These are phyloP conservation scores for Paragorgia papillata DNA, from an alignment of 92 coral and sea anemone genomes.

Conservation along the genomic window DNA sequence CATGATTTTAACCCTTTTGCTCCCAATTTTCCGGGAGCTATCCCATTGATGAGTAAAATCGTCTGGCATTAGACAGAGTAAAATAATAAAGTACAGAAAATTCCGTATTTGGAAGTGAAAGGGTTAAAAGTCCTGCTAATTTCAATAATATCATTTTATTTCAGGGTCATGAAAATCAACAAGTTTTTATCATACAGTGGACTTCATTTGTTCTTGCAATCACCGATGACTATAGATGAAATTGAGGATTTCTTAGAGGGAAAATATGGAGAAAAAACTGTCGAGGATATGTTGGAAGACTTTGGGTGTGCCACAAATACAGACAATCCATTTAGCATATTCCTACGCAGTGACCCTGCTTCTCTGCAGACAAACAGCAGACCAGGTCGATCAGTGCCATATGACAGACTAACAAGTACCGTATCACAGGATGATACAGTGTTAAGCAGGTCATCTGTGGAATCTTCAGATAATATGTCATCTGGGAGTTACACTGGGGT, in stretches of 20 bases:
- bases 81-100: no score
- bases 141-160: neutral
- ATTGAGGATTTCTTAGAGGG: slow-evolving; percentile 82
- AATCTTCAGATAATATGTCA: slow-evolving; percentile 21
- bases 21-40: no score
- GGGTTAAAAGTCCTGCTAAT: no score
- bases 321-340: slow-evolving; percentile 39
- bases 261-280: slow-evolving; percentile 70
- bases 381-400: slow-evolving; percentile 24
- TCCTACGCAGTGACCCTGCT: slow-evolving; percentile 2
- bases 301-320: slow-evolving; percentile 43
- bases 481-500: slow-evolving; percentile 33
- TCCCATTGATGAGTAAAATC: no score
- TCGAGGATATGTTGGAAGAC: slow-evolving; percentile 64
- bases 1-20: no score
- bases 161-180: slow-evolving; percentile 69
- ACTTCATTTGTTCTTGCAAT: slow-evolving; percentile 93
- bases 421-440: slow-evolving; percentile 20
- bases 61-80: no score
- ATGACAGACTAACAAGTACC: slow-evolving; percentile 28
- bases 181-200: slow-evolving; percentile 84
- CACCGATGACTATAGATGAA: slow-evolving; percentile 73
- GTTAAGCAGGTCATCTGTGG: slow-evolving; percentile 8
- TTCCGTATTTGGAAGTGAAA: no score
- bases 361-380: slow-evolving; percentile 4